phyloP scores from a whole-genome alignment of 2,888 invertebrate genomes.

The Papilio protenor region DNA sequence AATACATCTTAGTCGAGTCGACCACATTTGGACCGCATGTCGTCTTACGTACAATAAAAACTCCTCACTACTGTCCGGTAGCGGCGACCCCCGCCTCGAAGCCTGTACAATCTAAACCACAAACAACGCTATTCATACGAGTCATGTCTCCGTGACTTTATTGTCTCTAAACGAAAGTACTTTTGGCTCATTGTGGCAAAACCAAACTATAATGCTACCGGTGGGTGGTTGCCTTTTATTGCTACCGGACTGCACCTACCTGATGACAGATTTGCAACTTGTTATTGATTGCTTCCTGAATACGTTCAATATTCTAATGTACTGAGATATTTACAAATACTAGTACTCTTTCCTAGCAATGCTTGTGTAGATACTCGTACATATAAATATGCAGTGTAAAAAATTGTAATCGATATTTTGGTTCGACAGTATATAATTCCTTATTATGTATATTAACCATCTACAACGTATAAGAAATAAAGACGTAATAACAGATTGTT shows the following conservation, averaged over 20 bases:
- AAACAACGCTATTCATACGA: conserved; percentile 70
- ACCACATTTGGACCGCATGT: conserved; percentile 76
- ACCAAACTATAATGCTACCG: conserved; percentile 78
- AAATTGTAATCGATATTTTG: neutral
- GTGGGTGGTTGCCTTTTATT: conserved; percentile 71
- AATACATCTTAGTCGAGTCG: conserved; percentile 61
- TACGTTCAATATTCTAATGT: conserved; percentile 8
- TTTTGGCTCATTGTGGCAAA: conserved; percentile 67
- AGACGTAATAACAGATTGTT: neutral
- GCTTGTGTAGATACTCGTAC: neutral
- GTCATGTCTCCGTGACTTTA: conserved; percentile 53
- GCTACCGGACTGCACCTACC: conserved; percentile 55
- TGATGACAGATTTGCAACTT: conserved; percentile 73
- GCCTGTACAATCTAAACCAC: conserved; percentile 75
- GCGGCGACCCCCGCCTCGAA: conserved; percentile 66
- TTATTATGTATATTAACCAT: neutral
- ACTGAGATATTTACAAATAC: neutral
- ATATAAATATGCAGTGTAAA: neutral
- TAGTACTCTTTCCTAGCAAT: neutral
- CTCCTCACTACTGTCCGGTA: conserved; percentile 72
- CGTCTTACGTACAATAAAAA: conserved; percentile 69
- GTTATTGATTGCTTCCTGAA: conserved; percentile 71
- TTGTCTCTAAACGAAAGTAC: conserved; percentile 63
- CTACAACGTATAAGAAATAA: neutral
- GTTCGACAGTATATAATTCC: neutral